Base-by-base conservation (phyloP, 2,888 invertebrate species). In the Ormyrus pomaceus region DNA sequence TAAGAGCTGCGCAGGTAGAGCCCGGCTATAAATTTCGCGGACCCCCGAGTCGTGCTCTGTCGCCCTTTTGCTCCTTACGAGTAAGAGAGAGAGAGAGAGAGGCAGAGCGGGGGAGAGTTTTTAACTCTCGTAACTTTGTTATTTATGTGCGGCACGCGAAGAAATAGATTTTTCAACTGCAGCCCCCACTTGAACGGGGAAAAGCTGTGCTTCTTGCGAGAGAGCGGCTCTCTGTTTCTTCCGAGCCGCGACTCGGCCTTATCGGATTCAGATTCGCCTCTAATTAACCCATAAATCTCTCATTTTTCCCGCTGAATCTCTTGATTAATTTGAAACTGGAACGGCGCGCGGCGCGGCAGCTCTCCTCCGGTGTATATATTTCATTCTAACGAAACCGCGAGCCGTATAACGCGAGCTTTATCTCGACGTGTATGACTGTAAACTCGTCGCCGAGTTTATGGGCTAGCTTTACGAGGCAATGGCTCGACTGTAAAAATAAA, bases 51-150 rank as follows among this genome's bases (percentile, higher is more conserved):
- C 84, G 82, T 82, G 83, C 82, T 81, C 84, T 84, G 83, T 82
- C 83, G 84, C 84, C 83, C 83, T 83, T 82, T 79, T 61, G 46
- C 83, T 84, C 84, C 84, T 79, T 65, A 56, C 66, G 48, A 50
- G 53, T 34, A 61, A 51, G 58, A n/a, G 70, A 59, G 10, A 7
- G 73, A 58, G 50, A 51, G 59, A 69, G 61, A 56, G 19, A 8
- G 19, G n/a, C 73, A 79, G 70, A 50, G 10, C 0, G 73, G 48
- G 62, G 6, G 46, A 10, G 76, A 79, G 69, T 87, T 89, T 88
- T 86, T 83, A 88, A 88, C 89, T 89, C 85, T 75, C 82, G 85
- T 86, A 89, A 89, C 87, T 89, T 89, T 86, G 88, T 88, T 89
- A 89, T 89, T 89, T 89, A 89, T 89, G 88, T 87, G 84, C 83